Conservation (phyloP, 2,113 vertebrate species). For the Nothocercus nigrocapillus region DNA sequence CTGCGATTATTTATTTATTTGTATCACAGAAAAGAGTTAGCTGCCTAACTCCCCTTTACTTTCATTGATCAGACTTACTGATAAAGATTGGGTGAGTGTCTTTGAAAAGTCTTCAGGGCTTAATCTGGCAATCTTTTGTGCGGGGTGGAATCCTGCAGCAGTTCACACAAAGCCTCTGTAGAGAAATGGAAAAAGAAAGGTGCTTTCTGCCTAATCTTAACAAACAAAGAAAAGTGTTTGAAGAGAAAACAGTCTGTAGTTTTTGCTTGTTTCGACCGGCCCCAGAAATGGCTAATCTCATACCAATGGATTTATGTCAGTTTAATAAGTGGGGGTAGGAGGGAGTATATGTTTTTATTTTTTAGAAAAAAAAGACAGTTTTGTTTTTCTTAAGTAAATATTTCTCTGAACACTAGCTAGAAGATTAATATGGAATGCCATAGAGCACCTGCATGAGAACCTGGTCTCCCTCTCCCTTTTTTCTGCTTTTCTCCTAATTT, state of each 20-base stretch:
- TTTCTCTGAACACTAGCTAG: not conserved
- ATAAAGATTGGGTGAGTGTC: not conserved
- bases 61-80: not conserved
- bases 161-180: not conserved
- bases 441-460: conserved; percentile 54
- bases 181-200: not conserved
- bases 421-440: conserved; percentile 22
- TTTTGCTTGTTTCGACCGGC: not conserved
- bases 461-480: not conserved
- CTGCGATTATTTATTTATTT: not conserved
- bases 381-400: not conserved
- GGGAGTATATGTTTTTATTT: not conserved
- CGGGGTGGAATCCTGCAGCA: not conserved
- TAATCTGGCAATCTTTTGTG: not conserved
- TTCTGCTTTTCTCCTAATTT: not conserved
- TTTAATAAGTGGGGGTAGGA: not conserved
- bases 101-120: not conserved
- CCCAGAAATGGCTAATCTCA: not conserved
- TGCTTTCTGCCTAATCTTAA: not conserved
- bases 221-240: not conserved
- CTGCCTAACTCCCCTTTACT: not conserved
- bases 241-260: not conserved
- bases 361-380: not conserved
- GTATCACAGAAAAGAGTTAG: not conserved
- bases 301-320: not conserved